These are phyloP conservation scores for Callitettix versicolor DNA, from an alignment of 1,140 invertebrate genomes.

Conservation along the genomic window DNA sequence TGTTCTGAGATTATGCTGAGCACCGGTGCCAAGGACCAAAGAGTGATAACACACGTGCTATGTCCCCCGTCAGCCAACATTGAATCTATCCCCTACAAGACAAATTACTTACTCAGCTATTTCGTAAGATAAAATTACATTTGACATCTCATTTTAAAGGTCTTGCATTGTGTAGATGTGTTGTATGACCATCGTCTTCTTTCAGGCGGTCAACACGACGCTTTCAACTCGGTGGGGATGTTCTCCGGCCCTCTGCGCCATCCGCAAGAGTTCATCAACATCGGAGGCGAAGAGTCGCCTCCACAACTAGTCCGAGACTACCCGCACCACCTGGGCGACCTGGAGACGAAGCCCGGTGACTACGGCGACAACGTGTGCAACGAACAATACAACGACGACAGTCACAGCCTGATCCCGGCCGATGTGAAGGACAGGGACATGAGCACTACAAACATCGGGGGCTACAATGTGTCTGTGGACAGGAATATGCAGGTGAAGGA, in stretches of 20 bases:
- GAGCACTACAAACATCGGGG: conserved; percentile 40
- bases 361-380: conserved; percentile 15
- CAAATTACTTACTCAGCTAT: no score
- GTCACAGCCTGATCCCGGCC: conserved; percentile 46
- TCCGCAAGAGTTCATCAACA: conserved; percentile 7
- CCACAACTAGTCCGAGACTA: conserved; percentile 9
- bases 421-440: conserved; percentile 40
- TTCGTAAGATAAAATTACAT: no score
- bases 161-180: no score
- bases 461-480: conserved; percentile 31
- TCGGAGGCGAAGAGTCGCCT: conserved; percentile 4
- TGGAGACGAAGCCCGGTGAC: conserved; percentile 13
- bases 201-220: conserved; percentile 1
- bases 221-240: conserved; percentile 11
- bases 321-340: conserved; percentile 3
- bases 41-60: no score
- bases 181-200: no score
- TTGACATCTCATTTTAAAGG: no score
- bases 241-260: conserved; percentile 14
- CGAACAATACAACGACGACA: conserved; percentile 49
- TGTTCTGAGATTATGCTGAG: background rate
- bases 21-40: no score
- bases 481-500: conserved; percentile 33
- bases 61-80: no score
- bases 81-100: no score